Base-by-base conservation (phyloP, 2,797 vertebrate genomes). In the Sitta carolinensis region DNA sequence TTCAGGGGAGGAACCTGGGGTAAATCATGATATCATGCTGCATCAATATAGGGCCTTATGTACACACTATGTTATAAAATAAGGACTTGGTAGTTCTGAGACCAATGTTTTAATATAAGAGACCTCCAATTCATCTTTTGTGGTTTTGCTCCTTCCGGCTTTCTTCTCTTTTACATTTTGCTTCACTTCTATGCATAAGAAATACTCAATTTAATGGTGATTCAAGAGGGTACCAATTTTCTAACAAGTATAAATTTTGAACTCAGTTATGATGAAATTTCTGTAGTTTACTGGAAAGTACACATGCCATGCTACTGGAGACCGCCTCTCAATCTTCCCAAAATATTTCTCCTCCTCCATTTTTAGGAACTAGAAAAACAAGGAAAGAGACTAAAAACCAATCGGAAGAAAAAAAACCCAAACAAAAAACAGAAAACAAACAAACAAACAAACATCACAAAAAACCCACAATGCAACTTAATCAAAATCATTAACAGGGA, bases 361-460 rank as follows among this genome's bases (percentile, higher is more conserved):
- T 85, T 48, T 54, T 63, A 73, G 79, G 13, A 19, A 42, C 58
- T 87, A 51, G 27, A 9, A 67, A 63, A 81, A 51, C 2, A 59
- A 59, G 10, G 1, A 48, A 77, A 58, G 26, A 36, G 17, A 4
- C 0, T 7, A 50, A 45, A 82, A 82, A 21, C 0, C 6, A 48
- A 23, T 3, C 4, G 3, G 5, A 21, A 13, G 22, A 52, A 36
- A 20, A 30, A 16, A 4, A 36, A 36, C 36, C 13, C 25, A 47
- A 36, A 64, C 12, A 43, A 36, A 36, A 36, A 36, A 36, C 36
- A 36, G 8, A 36, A 36, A 36, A 36, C 2, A 9, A 27, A 75
- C 2, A 40, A 73, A 11, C 4, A 69, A 69, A 68, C 43, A 16
- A 34, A 66, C 20, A 36, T 36, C 36, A 32, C 6, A 7, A 17